These are phyloP conservation scores for Sycobia sp. DNA, from an alignment of 1,140 invertebrate genomes.

Conservation along the genomic window DNA sequence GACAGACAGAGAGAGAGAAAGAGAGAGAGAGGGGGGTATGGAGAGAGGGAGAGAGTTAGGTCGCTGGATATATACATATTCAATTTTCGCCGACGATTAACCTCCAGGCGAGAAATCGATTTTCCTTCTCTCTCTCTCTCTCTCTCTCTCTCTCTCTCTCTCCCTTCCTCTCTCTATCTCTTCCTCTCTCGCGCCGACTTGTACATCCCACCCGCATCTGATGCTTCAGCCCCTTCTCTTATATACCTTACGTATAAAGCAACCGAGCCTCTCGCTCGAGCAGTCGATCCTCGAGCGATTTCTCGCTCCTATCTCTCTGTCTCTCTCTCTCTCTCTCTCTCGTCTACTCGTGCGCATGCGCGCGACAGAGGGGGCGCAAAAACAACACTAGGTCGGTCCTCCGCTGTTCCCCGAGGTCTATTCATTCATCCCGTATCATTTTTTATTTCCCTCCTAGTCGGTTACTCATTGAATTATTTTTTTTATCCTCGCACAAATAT, in stretches of 20 bases:
- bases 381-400: too few relatives aligned
- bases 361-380: too few relatives aligned
- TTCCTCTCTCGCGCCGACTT: background rate
- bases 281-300: background rate
- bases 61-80: conserved; percentile 6
- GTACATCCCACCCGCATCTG: background rate
- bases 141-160: background rate
- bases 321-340: background rate
- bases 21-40: background rate
- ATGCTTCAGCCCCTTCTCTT: background rate
- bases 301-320: background rate
- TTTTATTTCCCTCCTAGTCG: too few relatives aligned
- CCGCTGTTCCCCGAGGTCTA: too few relatives aligned
- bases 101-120: conserved; percentile 1
- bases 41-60: background rate
- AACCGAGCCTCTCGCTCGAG: background rate
- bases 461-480: too few relatives aligned
- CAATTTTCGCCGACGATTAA: conserved; percentile 25
- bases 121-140: background rate
- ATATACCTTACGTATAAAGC: too few relatives aligned
- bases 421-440: too few relatives aligned
- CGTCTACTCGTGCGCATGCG: too few relatives aligned
- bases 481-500: too few relatives aligned
- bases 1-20: too few relatives aligned
- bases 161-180: background rate